Evolutionary conservation across 2,797 vertebrate genomes (phyloP).

Genomic region (Chelonia mydas): DNA sequence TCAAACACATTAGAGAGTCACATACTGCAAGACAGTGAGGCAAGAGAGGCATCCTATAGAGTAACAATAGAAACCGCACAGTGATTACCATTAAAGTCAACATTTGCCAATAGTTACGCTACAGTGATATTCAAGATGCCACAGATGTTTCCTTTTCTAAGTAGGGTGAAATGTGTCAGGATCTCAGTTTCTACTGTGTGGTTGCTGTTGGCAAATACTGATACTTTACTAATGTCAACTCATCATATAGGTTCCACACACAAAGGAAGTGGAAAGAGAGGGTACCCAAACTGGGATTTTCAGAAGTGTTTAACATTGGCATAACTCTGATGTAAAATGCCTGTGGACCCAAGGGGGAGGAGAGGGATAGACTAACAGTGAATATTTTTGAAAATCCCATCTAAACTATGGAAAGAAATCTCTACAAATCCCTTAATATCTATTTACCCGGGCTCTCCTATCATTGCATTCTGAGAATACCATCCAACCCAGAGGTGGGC

Average conservation of each 20-base stretch:
- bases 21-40: neutral
- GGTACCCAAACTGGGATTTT: neutral
- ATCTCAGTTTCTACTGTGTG: neutral
- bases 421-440: neutral
- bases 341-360: neutral
- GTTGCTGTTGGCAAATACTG: neutral
- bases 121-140: neutral
- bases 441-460: neutral
- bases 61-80: neutral
- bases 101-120: neutral
- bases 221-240: fast-evolving
- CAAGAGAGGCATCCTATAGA: neutral
- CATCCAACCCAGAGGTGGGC: neutral
- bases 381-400: neutral
- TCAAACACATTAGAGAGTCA: neutral
- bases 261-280: neutral
- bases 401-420: neutral
- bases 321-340: neutral
- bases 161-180: neutral
- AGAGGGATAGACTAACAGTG: neutral
- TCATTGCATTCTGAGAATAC: neutral
- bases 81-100: neutral
- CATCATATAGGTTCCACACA: neutral
- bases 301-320: neutral
- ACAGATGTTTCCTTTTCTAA: neutral